phyloP scores from a whole-genome alignment of 2,113 vertebrate species.

The Micronisus gabar region DNA sequence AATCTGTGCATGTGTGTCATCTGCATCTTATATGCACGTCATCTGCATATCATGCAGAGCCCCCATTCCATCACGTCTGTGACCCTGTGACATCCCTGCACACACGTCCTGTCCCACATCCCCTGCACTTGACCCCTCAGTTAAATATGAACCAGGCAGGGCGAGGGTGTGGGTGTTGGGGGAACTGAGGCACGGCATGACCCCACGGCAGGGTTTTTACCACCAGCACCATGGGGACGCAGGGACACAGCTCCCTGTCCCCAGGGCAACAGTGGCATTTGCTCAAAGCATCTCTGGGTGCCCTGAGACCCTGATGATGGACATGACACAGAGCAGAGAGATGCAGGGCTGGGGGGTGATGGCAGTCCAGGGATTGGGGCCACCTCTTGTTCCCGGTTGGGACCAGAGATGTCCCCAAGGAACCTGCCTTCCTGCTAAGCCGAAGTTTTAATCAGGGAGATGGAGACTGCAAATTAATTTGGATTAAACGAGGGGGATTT shows the following conservation, averaged over 20 bases:
- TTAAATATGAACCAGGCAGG: background rate
- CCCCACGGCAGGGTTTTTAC: rapidly evolving
- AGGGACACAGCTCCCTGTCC: background rate
- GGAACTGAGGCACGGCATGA: background rate
- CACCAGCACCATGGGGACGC: background rate
- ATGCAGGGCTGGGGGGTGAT: no score
- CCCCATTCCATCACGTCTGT: background rate
- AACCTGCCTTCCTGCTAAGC: background rate
- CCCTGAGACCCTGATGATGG: background rate
- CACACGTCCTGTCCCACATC: rapidly evolving
- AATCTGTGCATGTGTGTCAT: background rate
- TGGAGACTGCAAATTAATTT: slow-evolving; percentile 29
- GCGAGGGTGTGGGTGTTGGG: background rate
- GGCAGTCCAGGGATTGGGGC: background rate
- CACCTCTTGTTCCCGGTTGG: background rate
- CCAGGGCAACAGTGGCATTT: background rate
- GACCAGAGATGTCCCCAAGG: background rate
- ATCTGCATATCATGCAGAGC: background rate
- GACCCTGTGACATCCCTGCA: background rate
- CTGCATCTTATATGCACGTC: background rate
- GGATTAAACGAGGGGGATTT: background rate
- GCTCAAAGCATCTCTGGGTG: background rate
- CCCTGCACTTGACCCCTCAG: rapidly evolving
- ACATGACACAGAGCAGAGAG: background rate
- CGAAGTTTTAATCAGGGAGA: background rate